phyloP scores from a whole-genome alignment of 1,140 invertebrate species.

The Euglossa dilemma region DNA sequence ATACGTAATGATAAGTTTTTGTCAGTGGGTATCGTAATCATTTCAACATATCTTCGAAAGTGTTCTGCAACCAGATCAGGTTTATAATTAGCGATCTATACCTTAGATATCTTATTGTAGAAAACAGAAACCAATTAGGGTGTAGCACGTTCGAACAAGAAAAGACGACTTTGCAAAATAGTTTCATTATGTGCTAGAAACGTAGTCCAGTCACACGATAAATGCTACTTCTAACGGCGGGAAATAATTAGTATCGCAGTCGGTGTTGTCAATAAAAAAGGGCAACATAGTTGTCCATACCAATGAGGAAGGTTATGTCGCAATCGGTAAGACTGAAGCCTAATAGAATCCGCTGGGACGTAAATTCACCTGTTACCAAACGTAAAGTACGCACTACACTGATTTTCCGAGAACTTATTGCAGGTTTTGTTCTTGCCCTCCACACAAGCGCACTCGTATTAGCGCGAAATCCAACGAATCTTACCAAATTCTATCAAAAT shows the following conservation, averaged over 20 bases:
- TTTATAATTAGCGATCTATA: slow-evolving; percentile 13
- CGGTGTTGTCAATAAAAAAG: slow-evolving; percentile 49
- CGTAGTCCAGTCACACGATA: slow-evolving; percentile 16
- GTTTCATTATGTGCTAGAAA: slow-evolving; percentile 3
- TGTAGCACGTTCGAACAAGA: slow-evolving; percentile 34
- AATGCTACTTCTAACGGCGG: slow-evolving; percentile 44
- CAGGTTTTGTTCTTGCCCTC: not conserved
- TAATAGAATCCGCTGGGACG: slow-evolving; percentile 63
- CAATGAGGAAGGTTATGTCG: slow-evolving; percentile 39
- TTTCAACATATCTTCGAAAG: slow-evolving; percentile 8
- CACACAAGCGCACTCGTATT: not conserved
- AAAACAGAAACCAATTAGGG: slow-evolving; percentile 51
- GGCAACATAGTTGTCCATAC: slow-evolving; percentile 35
- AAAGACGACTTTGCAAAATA: slow-evolving; percentile 46
- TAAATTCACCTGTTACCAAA: slow-evolving; percentile 41
- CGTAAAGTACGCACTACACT: slow-evolving; percentile 5
- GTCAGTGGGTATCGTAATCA: not conserved
- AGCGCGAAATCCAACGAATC: not conserved
- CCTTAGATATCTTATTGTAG: slow-evolving; percentile 17
- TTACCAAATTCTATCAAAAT: not conserved
- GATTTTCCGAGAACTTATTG: slow-evolving; percentile 51
- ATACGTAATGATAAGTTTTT: not conserved
- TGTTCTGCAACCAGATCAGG: slow-evolving; percentile 3
- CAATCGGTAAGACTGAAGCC: slow-evolving; percentile 24
- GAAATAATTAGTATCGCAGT: slow-evolving; percentile 61